Evolutionary conservation across 2,888 invertebrate species (phyloP).

Genomic region (Dione vanillae): DNA sequence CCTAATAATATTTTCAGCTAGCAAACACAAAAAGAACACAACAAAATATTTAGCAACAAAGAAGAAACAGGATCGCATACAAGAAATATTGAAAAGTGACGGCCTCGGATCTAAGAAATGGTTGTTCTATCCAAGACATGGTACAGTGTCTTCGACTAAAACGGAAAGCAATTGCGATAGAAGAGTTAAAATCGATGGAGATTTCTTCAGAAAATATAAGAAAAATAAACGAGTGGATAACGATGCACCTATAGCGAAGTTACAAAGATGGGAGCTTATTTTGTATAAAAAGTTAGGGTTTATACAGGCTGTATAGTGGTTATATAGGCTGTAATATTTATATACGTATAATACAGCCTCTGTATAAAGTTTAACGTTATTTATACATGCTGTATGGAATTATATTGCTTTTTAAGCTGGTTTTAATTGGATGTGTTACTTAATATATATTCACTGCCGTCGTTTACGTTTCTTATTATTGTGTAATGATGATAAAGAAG

Average conservation of each 20-base stretch:
- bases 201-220: constrained; percentile 75
- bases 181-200: constrained; percentile 72
- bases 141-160: constrained; percentile 43
- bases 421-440: background rate
- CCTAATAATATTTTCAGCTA: constrained; percentile 56
- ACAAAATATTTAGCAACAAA: constrained; percentile 71
- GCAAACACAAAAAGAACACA: constrained; percentile 67
- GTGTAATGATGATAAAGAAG: background rate
- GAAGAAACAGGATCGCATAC: constrained; percentile 71
- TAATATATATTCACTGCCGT: constrained; percentile 2
- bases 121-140: constrained; percentile 70
- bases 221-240: constrained; percentile 65
- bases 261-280: constrained; percentile 76
- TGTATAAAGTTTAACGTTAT: background rate
- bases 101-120: constrained; percentile 75
- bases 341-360: background rate
- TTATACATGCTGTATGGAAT: background rate
- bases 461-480: background rate
- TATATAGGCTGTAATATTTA: constrained; percentile 22
- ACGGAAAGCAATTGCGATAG: constrained; percentile 63
- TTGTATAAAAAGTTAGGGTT: constrained; percentile 79
- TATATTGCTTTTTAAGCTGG: background rate
- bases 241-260: constrained; percentile 72
- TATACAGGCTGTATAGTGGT: constrained; percentile 67
- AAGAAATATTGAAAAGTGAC: constrained; percentile 73